Evolutionary conservation across 2,888 invertebrate genomes (phyloP).

Genomic region (Epinotia nisella): DNA sequence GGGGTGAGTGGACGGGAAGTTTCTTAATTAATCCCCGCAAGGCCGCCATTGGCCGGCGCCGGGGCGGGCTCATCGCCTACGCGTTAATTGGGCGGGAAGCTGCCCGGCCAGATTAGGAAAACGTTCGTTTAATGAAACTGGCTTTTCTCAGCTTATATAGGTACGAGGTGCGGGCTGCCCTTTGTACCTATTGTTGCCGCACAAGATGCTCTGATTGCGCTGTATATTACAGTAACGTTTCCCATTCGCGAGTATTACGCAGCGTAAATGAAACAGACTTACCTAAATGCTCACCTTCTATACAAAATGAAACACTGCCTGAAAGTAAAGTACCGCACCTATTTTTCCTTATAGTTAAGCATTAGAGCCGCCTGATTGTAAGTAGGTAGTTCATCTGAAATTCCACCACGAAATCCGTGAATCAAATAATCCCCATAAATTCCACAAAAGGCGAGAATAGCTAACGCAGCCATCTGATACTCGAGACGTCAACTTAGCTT

Average conservation of each 20-base stretch:
- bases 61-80: slow-evolving; percentile 78
- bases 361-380: not conserved
- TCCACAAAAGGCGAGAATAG: not conserved
- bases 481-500: slow-evolving; percentile 24
- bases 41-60: slow-evolving; percentile 81
- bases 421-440: slow-evolving; percentile 15
- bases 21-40: slow-evolving; percentile 84
- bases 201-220: slow-evolving; percentile 26
- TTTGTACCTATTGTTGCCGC: slow-evolving; percentile 40
- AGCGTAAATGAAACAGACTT: slow-evolving; percentile 15
- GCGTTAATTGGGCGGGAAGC: slow-evolving; percentile 83
- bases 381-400: not conserved
- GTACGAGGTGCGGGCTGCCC: slow-evolving; percentile 34
- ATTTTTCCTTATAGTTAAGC: not conserved
- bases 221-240: slow-evolving; percentile 21
- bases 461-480: slow-evolving; percentile 19
- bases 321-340: slow-evolving; percentile 8
- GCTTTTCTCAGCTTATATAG: slow-evolving; percentile 56
- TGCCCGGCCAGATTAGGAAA: slow-evolving; percentile 68
- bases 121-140: slow-evolving; percentile 75
- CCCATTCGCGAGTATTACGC: slow-evolving; percentile 4
- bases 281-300: slow-evolving; percentile 6
- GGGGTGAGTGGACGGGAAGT: slow-evolving; percentile 72
- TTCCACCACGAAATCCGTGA: not conserved
- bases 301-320: slow-evolving; percentile 12